Evolutionary conservation across 2,797 vertebrate genomes (phyloP), one percentile per base, ranked within the genome.

Genomic region (Pangasius mekongensis): DNA sequence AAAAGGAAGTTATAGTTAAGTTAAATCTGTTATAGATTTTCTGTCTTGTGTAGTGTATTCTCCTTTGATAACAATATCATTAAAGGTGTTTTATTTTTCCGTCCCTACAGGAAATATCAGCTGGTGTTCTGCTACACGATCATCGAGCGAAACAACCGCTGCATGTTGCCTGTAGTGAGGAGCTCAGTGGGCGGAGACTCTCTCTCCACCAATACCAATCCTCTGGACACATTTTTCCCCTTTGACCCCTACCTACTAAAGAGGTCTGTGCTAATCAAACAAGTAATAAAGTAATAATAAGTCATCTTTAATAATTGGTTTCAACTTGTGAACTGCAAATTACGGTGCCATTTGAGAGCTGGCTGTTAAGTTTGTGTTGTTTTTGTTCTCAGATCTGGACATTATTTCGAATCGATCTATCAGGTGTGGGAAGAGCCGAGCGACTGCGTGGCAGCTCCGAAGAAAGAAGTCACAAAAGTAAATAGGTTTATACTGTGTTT

Each of bases 91-190:
- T 27, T 39, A 39, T 60, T 24, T 47, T 4, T 77, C 27, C 74
- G 60, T 84, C 7, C 33, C 18, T 14, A 60, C 30, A 99, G 98
- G 94, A 98, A 98, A 86, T 99, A 99, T 91, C 98, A 99, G 94
- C 91, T 99, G n/a, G 98, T 97, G 86, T 99, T 99, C 94, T 99
- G 98, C 92, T 99, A 99, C 94, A 98, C 97, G 0, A 97, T 99
- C 91, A 99, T 99, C 16, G 98, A 99, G 94, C 96, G 96, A 90
- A 99, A 99, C 94, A 98, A 96, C 58, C 97, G 98, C 2, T 95
- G 96, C 33, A 88, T 95, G 86, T 94, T 99, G 69, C 98, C 98
- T 0, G 94, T 98, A 18, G 94, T 99, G 22, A 95, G 97, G 91
- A 97, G 93, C 49, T 97, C 97, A 27, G 87, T 91, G 0, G 96